Evolutionary conservation across 2,797 vertebrate species (phyloP), one percentile per base, ranked within the genome.

Genomic region (Margarornis squamiger): DNA sequence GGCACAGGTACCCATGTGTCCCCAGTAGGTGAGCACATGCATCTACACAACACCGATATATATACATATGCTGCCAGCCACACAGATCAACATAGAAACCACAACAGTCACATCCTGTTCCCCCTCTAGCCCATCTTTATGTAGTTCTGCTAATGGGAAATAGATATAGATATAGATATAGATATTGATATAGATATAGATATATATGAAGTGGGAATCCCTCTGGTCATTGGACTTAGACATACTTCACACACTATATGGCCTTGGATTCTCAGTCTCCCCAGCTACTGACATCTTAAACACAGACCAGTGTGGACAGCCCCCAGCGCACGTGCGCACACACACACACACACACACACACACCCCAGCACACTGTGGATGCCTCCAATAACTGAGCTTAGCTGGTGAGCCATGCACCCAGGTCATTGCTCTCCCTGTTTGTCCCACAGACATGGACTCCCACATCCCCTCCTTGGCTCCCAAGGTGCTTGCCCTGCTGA

Each of bases 91-190:
- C 36, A 12, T 18, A 48, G 71, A 36, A 63, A 41, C 14, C 11
- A 13, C 38, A 52, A 24, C 16, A 14, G 12, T 63, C 24, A 23
- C 24, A 21, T 16, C 55, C 72, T 46, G 2, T 24, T 72, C 14
- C 9, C 22, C n/a, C 54, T 72, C 49, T 54, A 49, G 21, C 32
- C 58, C 32, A 20, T 7, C 21, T 5, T 12, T 26, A 2, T 17
- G 5, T 18, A 29, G 34, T 6, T 62, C 48, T 43, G 32, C n/a
- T 32, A 7, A 2, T 15, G 59, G 59, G 54, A 76, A 80, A 58
- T 48, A 14, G 1, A 0, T 7, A 5, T 5, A 5, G 38, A 4
- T 20, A 6, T 4, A 15, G 26, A 14, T 1, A 0, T 6, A n/a
- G n/a, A n/a, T n/a, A n/a, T n/a, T n/a, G n/a, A 6, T 5, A 6